Evolutionary conservation across 2,797 vertebrate species (phyloP), one percentile per base, ranked within the genome.

Genomic region (Acanthornis magna): DNA sequence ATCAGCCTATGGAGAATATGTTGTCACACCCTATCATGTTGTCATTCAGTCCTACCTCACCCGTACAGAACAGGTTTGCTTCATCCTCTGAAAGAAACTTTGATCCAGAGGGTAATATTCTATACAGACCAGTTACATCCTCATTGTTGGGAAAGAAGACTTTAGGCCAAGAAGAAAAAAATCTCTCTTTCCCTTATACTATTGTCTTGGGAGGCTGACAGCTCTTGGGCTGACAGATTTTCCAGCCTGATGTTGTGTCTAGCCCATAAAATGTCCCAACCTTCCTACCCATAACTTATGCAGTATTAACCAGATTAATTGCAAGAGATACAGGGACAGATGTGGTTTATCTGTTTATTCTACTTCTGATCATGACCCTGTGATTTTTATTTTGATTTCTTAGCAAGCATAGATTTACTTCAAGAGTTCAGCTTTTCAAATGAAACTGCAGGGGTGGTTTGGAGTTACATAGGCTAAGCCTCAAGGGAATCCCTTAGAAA

Each of bases 11-110:
- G 4, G 14, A 78, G 10, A 30, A 42, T 22, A 16, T 10, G 19
- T 23, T 53, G 18, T 34, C 27, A 50, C 0, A 1, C 2, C 4
- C 17, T 25, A n/a, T 22, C 26, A 38, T 11, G 14, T 13, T 17
- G 5, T 78, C 15, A 17, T 75, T 91, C 53, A 72, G 22, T 22
- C 17, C 50, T 50, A 30, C 6, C 9, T 77, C 16, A 38, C 13
- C n/a, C 53, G n/a, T 51, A 73, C 21, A 55, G 17, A 70, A 51
- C 0, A 1, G 7, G 7, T 47, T 70, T 86, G 8, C 54, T 63
- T 83, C 42, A 43, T 60, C 7, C 21, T 82, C 42, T 81, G 45
- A 81, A 75, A 63, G 4, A 65, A 22, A 1, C 15, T 67, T 71
- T 40, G 88, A 62, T 55, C 15, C 42, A 62, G 70, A 3, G 3